Base-by-base conservation (phyloP, 2,113 vertebrate genomes). In the Trogon melanurus region DNA sequence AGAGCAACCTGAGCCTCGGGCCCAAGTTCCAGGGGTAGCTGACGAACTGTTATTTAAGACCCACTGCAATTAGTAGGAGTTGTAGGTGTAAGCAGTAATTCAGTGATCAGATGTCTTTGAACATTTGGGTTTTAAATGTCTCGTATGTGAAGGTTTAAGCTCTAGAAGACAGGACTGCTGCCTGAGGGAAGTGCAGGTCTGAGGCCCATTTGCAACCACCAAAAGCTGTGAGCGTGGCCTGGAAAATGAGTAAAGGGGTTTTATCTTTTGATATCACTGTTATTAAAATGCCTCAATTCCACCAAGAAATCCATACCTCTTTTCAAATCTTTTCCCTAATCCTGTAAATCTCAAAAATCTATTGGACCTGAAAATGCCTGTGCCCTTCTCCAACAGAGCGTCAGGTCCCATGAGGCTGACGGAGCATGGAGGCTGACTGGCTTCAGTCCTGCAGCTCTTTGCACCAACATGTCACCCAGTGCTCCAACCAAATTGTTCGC, bases 381-480 rank as follows among this genome's bases (percentile, higher is more conserved):
- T 50, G 32, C 20, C 47, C 36, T 58, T 92, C 47, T 7, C 23
- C 34, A 38, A 0, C 1, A 3, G 41, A 61, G 29, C 10, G 9
- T 27, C 4, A 3, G 23, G 47, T 3, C 23, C 30, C 2, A 0
- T 19, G 25, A 7, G 13, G 11, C 25, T 74, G 6, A 30, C 5
- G 10, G n/a, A 0, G 1, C 4, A 7, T 4, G 0, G 1, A 58
- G 25, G 29, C 34, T n/a, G 10, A 34, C 30, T 2, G 1, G 21
- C 34, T 15, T 45, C 25, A 25, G 22, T 6, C 19, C 18, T 41
- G 25, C 36, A 89, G 23, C 0, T 2, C 26, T 65, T 30, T 21
- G 5, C 4, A 5, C 6, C 0, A 0, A 79, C 19, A 14, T 4
- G 1, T 11, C 4, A 0, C 10, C 32, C 29, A 0, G 0, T 57